Conservation (phyloP, 1,140 invertebrate species). For the Drosophila albomicans region DNA sequence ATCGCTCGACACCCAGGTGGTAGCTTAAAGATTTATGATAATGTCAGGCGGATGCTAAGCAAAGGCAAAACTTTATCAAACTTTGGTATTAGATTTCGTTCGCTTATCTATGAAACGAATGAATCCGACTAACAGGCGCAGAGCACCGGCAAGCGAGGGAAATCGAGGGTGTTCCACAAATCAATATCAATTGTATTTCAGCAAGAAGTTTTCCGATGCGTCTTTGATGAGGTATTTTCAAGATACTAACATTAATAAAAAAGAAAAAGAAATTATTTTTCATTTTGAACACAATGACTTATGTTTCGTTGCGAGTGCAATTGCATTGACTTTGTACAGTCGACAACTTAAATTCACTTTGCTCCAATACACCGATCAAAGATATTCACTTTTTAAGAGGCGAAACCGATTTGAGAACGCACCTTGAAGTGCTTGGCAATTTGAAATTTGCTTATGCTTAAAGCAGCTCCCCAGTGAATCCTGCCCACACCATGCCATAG, state of each 20-base stretch:
- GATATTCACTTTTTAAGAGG: not conserved
- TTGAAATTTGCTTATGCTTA: slow-evolving; percentile 35
- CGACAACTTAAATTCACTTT: no score
- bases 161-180: slow-evolving; percentile 43
- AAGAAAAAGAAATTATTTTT: no score
- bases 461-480: slow-evolving; percentile 37
- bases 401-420: not conserved
- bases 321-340: not conserved
- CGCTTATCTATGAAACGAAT: slow-evolving; percentile 78
- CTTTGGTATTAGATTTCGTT: slow-evolving; percentile 68
- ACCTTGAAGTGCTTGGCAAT: slow-evolving; percentile 3
- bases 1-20: slow-evolving; percentile 22
- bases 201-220: not conserved
- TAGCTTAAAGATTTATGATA: slow-evolving; percentile 82
- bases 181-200: slow-evolving; percentile 24
- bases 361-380: not conserved
- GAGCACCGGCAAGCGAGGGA: slow-evolving; percentile 11
- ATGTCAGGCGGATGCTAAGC: slow-evolving; percentile 52
- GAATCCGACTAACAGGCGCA: slow-evolving; percentile 53
- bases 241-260: no score
- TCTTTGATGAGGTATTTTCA: no score
- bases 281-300: no score
- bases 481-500: not conserved
- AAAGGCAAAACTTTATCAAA: slow-evolving; percentile 64
- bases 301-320: not conserved